Evolutionary conservation across 2,113 vertebrate genomes (phyloP).

Genomic region (Cavia aperea): DNA sequence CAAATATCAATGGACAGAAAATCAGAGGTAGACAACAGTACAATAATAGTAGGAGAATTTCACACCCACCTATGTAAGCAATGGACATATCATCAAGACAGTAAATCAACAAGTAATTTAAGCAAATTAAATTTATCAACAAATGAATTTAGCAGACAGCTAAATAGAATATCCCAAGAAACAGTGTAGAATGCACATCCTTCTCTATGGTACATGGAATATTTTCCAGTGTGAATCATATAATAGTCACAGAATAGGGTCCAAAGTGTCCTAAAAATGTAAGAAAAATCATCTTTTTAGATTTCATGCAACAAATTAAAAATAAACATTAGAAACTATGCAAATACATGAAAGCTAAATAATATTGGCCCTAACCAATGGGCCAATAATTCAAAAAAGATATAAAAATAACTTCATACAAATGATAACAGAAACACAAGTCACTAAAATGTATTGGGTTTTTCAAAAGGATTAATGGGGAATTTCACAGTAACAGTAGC

Average conservation of each 20-base stretch:
- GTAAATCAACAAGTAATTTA: background rate
- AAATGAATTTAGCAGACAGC: background rate
- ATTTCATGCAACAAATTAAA: background rate
- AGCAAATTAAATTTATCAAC: background rate
- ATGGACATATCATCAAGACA: background rate
- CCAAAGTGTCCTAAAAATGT: background rate
- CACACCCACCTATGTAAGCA: background rate
- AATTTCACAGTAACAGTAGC: background rate
- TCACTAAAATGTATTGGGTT: background rate
- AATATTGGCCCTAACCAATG: background rate
- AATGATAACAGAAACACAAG: background rate
- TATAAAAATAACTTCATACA: background rate
- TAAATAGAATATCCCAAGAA: background rate
- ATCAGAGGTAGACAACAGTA: background rate
- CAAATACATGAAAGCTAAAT: background rate
- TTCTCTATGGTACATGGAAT: background rate
- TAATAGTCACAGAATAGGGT: background rate
- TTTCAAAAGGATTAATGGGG: background rate
- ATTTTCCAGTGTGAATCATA: background rate
- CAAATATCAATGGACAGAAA: background rate
- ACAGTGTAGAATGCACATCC: too few species aligned
- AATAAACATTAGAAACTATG: background rate
- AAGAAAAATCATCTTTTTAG: background rate
- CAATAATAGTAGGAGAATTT: background rate
- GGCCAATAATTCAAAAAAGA: background rate